phyloP scores from a whole-genome alignment of 2,888 invertebrate species.

The Cryptocephalus primarius region DNA sequence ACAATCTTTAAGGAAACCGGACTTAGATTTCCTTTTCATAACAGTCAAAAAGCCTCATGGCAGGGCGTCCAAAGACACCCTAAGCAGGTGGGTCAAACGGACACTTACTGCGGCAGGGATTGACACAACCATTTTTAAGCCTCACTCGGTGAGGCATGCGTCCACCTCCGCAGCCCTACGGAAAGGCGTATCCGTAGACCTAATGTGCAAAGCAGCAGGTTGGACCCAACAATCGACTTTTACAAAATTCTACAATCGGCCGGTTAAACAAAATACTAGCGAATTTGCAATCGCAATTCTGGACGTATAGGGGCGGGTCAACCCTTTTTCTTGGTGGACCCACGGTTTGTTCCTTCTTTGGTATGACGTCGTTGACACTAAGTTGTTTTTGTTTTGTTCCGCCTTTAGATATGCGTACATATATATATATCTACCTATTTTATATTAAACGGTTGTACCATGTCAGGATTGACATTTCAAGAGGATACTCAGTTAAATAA shows the following conservation, averaged over 20 bases:
- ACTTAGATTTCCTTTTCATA: background rate
- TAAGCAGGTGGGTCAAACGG: slow-evolving; percentile 5
- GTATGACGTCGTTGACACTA: too few species aligned
- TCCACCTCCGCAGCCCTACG: slow-evolving; percentile 3
- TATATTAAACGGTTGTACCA: too few species aligned
- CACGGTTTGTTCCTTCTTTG: too few species aligned
- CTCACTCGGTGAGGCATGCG: slow-evolving; percentile 7
- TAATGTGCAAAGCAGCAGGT: background rate
- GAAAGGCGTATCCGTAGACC: background rate
- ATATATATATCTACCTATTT: too few species aligned
- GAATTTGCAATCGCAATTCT: background rate
- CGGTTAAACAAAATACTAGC: background rate
- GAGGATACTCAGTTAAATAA: too few species aligned
- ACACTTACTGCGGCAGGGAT: slow-evolving; percentile 3
- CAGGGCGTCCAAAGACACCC: slow-evolving; percentile 4
- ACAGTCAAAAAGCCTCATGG: background rate
- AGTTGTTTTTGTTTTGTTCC: too few species aligned
- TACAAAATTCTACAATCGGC: background rate
- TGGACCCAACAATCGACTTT: background rate
- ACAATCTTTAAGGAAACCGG: background rate
- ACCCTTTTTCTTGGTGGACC: too few species aligned
- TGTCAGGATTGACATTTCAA: too few species aligned
- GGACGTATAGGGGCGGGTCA: too few species aligned
- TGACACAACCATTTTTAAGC: slow-evolving; percentile 3
- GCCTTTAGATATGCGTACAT: too few species aligned